A percentile compares a stretch with the other conserved stretches of the same genome.
Evolutionary conservation across 2,888 invertebrate genomes (phyloP).

Genomic region (Apocheima hispidaria): DNA sequence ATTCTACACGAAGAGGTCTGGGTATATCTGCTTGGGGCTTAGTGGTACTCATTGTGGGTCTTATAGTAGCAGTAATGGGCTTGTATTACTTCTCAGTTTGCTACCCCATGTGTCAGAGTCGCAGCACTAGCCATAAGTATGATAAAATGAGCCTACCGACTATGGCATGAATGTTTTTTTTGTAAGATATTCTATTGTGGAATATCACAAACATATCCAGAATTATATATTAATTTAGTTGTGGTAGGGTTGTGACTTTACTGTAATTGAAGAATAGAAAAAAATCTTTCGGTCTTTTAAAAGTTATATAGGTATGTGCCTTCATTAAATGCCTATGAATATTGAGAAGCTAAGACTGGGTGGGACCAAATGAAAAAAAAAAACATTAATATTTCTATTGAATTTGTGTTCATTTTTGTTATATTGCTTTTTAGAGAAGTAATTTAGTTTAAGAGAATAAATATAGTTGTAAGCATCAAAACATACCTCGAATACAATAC

Average conservation of each 20-base stretch:
- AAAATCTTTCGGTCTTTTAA: neutral
- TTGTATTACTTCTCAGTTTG: slow-evolving; percentile 89
- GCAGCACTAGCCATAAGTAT: slow-evolving; percentile 79
- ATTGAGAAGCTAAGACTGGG: slow-evolving; percentile 22
- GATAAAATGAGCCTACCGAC: slow-evolving; percentile 83
- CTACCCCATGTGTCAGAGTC: slow-evolving; percentile 86
- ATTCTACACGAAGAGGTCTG: slow-evolving; percentile 66
- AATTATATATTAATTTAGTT: slow-evolving; percentile 4
- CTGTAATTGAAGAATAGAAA: slow-evolving; percentile 6
- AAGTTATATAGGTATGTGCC: neutral
- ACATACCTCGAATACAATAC: slow-evolving; percentile 13
- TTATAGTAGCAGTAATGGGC: slow-evolving; percentile 82
- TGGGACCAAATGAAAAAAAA: slow-evolving; percentile 27
- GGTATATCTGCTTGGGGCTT: slow-evolving; percentile 89
- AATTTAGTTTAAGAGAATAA: neutral
- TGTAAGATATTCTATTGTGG: slow-evolving; percentile 22
- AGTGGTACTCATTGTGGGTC: slow-evolving; percentile 79
- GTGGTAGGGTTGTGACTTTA: slow-evolving; percentile 36
- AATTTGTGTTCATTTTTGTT: slow-evolving; percentile 26
- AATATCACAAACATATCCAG: slow-evolving; percentile 51
- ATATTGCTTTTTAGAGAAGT: slow-evolving; percentile 1
- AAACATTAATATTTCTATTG: neutral
- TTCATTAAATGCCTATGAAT: slow-evolving; percentile 4
- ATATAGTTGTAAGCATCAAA: neutral
- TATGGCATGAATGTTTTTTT: slow-evolving; percentile 56